phyloP scores from a whole-genome alignment of 1,140 invertebrate genomes.

The Spodoptera litura region DNA sequence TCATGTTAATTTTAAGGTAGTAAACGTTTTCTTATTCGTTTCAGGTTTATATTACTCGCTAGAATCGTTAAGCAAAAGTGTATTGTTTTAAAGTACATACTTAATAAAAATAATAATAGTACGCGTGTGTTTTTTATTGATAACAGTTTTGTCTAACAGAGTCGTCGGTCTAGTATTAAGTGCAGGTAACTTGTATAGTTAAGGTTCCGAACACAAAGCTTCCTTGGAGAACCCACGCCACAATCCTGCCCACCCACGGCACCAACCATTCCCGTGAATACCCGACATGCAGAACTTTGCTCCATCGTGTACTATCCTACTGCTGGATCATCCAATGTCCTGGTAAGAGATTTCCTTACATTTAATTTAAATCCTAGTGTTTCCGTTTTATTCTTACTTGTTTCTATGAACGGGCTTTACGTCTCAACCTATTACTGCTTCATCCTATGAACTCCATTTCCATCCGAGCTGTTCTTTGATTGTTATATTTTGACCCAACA shows the following conservation, averaged over 20 bases:
- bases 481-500: constrained; percentile 25
- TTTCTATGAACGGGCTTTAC: constrained; percentile 20
- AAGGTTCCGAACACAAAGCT: constrained; percentile 62
- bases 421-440: constrained; percentile 14
- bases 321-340: constrained; percentile 83
- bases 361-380: constrained; percentile 79
- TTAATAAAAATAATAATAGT: constrained; percentile 79
- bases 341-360: constrained; percentile 83
- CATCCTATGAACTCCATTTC: constrained; percentile 43
- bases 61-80: constrained; percentile 82
- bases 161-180: constrained; percentile 57
- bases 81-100: constrained; percentile 81
- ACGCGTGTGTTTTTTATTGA: constrained; percentile 63
- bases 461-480: constrained; percentile 40
- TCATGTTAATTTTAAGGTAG: constrained; percentile 84
- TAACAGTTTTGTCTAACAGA: constrained; percentile 40
- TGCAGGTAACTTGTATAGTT: constrained; percentile 63
- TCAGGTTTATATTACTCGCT: constrained; percentile 83
- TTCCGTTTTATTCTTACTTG: constrained; percentile 58
- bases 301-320: constrained; percentile 82
- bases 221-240: constrained; percentile 81
- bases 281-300: constrained; percentile 75
- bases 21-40: constrained; percentile 78
- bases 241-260: constrained; percentile 77
- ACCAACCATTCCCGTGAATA: constrained; percentile 78